A percentile compares a stretch with the other conserved stretches of the same genome.
Evolutionary conservation across 2,797 vertebrate genomes (phyloP).

Genomic region (Jordanella pulchra): DNA sequence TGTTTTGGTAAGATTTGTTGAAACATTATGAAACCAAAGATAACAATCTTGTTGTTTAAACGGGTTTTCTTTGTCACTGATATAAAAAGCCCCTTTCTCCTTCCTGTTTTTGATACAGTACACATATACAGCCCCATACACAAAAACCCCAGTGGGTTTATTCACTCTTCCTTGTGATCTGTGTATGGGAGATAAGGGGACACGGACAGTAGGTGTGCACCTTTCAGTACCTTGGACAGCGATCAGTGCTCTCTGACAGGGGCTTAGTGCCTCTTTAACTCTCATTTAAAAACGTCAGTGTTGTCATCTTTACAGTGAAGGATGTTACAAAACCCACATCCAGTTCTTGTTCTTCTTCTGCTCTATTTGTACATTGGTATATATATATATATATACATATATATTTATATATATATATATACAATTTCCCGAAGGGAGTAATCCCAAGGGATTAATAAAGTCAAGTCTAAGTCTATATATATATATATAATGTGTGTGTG

Average conservation of each 20-base stretch:
- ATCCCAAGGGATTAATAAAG: too few relatives aligned
- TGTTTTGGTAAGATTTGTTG: neutral
- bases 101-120: neutral
- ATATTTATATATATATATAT: too few relatives aligned
- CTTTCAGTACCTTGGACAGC: slow-evolving; percentile 68
- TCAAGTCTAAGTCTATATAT: too few relatives aligned
- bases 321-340: slow-evolving; percentile 5
- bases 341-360: neutral
- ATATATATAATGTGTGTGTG: too few relatives aligned
- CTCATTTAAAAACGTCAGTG: slow-evolving; percentile 20
- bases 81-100: neutral
- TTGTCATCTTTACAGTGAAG: slow-evolving; percentile 19
- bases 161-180: slow-evolving; percentile 26
- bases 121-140: neutral
- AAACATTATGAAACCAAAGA: neutral
- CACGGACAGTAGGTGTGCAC: neutral
- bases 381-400: too few relatives aligned
- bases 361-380: neutral
- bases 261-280: slow-evolving; percentile 23
- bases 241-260: slow-evolving; percentile 32
- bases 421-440: too few relatives aligned
- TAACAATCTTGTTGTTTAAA: neutral
- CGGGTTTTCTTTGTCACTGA: slow-evolving; percentile 8
- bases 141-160: slow-evolving; percentile 11
- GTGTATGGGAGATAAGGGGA: neutral